A percentile compares a stretch with the other conserved stretches of the same genome.
Evolutionary conservation across 2,888 invertebrate species (phyloP).

Genomic region (Rhynchonema sp.): DNA sequence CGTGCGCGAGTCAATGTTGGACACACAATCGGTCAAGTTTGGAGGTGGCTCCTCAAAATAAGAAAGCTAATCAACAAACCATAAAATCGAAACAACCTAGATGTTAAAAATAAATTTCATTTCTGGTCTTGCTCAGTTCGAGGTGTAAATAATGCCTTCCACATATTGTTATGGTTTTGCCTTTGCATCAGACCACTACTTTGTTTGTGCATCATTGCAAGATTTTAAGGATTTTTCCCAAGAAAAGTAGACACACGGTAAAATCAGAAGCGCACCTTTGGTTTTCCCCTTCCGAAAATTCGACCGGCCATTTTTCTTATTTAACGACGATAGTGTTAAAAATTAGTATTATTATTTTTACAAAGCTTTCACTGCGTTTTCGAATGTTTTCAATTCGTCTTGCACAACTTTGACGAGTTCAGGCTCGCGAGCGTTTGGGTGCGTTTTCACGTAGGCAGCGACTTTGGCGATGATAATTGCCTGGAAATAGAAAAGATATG

Average conservation of each 20-base stretch:
- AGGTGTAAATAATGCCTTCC: no score
- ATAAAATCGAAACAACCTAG: no score
- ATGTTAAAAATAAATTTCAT: not conserved
- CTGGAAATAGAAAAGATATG: no score
- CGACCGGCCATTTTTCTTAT: conserved; percentile 60
- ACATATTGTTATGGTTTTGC: no score
- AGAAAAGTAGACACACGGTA: no score
- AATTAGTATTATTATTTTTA: no score
- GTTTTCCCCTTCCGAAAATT: conserved; percentile 75
- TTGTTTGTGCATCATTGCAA: no score
- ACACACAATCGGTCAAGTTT: conserved; percentile 70
- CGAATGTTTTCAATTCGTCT: not conserved
- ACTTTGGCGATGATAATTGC: not conserved
- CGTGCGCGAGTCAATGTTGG: conserved; percentile 57
- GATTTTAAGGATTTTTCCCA: no score
- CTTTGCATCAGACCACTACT: no score
- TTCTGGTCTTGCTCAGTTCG: not conserved
- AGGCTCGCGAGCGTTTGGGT: conserved; percentile 2
- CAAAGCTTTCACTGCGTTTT: not conserved
- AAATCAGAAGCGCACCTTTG: no score
- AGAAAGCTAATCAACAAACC: no score
- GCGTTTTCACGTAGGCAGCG: not conserved
- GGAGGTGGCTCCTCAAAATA: conserved; percentile 69
- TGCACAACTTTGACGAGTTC: not conserved
- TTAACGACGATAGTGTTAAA: no score